Base-by-base conservation (phyloP, 2,113 vertebrate species). In the Uria lomvia region DNA sequence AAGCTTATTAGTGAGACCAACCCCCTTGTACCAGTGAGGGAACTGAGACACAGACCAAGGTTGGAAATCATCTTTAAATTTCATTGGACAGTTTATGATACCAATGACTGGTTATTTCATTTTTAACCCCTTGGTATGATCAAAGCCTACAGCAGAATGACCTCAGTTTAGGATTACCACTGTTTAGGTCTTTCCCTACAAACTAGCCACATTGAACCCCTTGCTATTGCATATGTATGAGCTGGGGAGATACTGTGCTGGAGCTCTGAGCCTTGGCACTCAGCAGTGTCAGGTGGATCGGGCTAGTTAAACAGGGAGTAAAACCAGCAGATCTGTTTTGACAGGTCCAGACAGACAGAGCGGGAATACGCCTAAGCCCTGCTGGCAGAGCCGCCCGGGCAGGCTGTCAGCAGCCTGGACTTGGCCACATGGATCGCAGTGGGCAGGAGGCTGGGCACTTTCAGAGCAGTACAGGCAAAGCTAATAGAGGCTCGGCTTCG, bases 381-480 rank as follows among this genome's bases (percentile, higher is more conserved):
- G 40, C 75, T 58, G 66, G 78, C 92, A 94, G 83, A 63, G 70
- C 95, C 30, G 30, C 59, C 70, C 0, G 0, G 77, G 52, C 92
- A 94, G 87, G 50, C 87, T 84, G 62, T 26, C 80, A 53, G 86
- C 71, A 94, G 83, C 45, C 87, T 49, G 70, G 56, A 13, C 92
- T 90, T 0, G 0, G 77, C 32, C 66, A 40, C 0, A 0, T 9
- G 43, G 18, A 3, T 32, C 1, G 53, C 3, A 53, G 40, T 72
- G 74, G 90, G 70, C 85, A 86, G 90, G 34, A 71, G 73, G 18
- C 27, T 38, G 40, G 50, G 12, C 70, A 56, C 0, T 15, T 32
- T 52, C 59, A 55, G 24, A 90, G 38, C n/a, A 18, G 45, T 6
- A 9, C 36, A 45, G 75, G 47, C 86, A 72, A 24, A 68, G 40